Evolutionary conservation across 2,113 vertebrate genomes (phyloP).

Genomic region (Thunnus thynnus): DNA sequence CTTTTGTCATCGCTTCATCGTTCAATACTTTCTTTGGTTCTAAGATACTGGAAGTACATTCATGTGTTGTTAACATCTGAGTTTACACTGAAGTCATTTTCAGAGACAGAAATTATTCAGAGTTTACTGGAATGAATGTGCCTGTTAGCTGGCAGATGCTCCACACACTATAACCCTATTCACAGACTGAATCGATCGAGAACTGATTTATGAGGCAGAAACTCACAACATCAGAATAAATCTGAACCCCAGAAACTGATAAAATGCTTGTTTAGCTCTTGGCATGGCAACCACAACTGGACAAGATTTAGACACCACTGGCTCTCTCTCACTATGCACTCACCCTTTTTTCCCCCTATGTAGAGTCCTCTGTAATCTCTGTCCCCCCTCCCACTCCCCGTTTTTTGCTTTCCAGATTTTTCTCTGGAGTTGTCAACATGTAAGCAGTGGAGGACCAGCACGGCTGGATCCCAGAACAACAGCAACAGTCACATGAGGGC

Average conservation of each 20-base stretch:
- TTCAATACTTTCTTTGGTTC: neutral
- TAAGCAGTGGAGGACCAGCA: conserved; percentile 42
- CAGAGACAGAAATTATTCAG: conserved; percentile 28
- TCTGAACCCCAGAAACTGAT: conserved; percentile 56
- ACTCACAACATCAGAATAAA: conserved; percentile 61
- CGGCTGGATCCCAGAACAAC: conserved; percentile 76
- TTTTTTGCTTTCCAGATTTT: conserved; percentile 59
- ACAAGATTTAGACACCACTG: conserved; percentile 38
- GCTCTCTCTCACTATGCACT: neutral
- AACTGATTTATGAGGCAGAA: conserved; percentile 61
- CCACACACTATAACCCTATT: conserved; percentile 16
- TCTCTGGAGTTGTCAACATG: conserved; percentile 58
- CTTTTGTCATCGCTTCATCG: conserved; percentile 28
- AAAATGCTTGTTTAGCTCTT: conserved; percentile 66
- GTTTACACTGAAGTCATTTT: conserved; percentile 17
- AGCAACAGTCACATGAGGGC: conserved; percentile 70
- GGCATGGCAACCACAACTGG: conserved; percentile 36
- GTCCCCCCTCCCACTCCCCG: conserved; percentile 23
- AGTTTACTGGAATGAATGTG: neutral
- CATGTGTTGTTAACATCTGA: conserved; percentile 4
- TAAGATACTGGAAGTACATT: conserved; percentile 9
- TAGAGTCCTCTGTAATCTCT: conserved; percentile 28
- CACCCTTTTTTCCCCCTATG: neutral
- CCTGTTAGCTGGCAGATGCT: conserved; percentile 40
- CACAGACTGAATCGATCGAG: conserved; percentile 19